Conservation (phyloP, 1,140 invertebrate genomes). For the Trichonephila inaurata region DNA sequence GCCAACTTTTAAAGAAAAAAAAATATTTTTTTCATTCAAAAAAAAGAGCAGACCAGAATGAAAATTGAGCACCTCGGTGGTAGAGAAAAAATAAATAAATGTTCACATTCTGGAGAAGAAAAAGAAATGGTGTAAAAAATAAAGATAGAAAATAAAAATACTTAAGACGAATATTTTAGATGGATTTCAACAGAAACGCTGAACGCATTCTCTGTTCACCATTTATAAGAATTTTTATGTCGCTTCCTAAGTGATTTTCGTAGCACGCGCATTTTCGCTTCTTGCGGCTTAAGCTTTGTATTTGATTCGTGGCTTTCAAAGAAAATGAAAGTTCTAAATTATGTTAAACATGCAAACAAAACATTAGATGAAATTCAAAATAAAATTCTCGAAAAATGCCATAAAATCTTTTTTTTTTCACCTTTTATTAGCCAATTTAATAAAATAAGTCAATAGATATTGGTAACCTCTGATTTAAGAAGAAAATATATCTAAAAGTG, state of each 20-base stretch:
- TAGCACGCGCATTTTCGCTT: not conserved
- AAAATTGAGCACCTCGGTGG: slow-evolving; percentile 21
- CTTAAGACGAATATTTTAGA: slow-evolving; percentile 23
- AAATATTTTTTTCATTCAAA: not conserved
- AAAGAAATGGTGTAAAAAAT: slow-evolving; percentile 33
- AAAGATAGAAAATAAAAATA: not conserved
- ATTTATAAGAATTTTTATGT: slow-evolving; percentile 19
- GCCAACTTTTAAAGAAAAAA: not conserved
- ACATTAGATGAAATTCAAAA: not conserved
- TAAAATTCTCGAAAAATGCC: not conserved
- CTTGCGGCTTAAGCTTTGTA: not conserved
- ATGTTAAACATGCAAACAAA: slow-evolving; percentile 23
- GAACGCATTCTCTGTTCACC: not conserved
- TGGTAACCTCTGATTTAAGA: too few species aligned
- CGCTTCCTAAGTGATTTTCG: slow-evolving; percentile 15
- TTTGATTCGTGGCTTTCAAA: not conserved
- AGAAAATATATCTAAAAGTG: not conserved
- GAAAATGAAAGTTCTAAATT: not conserved
- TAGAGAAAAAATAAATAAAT: slow-evolving; percentile 15
- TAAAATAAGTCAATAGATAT: not conserved
- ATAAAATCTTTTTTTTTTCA: not conserved
- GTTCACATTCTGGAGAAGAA: not conserved
- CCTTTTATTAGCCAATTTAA: not conserved
- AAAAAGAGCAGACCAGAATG: not conserved
- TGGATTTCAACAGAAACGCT: slow-evolving; percentile 1